A percentile compares a stretch with the other conserved stretches of the same genome.
Evolutionary conservation across 2,888 invertebrate genomes (phyloP).

Genomic region (Drosophila incognita): DNA sequence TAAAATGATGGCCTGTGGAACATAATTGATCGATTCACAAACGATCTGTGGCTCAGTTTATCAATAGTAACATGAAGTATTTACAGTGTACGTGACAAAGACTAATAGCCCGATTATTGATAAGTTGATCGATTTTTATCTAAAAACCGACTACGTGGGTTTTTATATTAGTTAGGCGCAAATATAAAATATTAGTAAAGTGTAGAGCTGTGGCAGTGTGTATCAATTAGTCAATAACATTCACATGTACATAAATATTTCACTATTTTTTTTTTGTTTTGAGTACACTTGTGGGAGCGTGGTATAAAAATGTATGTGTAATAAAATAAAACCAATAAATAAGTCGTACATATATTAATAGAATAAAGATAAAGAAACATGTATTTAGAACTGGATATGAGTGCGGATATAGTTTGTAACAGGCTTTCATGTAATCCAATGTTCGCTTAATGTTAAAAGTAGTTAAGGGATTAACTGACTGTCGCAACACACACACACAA

Average conservation of each 20-base stretch:
- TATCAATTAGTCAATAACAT: slow-evolving; percentile 3
- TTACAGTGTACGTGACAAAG: background rate
- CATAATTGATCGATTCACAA: background rate
- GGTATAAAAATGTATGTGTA: slow-evolving; percentile 4
- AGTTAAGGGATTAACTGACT: slow-evolving; percentile 40
- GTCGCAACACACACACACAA: slow-evolving; percentile 10
- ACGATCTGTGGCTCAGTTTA: background rate
- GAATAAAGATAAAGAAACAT: slow-evolving; percentile 72
- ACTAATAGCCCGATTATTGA: background rate
- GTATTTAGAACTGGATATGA: slow-evolving; percentile 73
- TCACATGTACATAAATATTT: background rate
- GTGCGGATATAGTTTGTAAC: slow-evolving; percentile 69
- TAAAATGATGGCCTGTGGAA: background rate
- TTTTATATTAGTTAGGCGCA: background rate
- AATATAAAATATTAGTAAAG: slow-evolving; percentile 11
- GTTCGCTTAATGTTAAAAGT: slow-evolving; percentile 38
- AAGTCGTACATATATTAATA: slow-evolving; percentile 65
- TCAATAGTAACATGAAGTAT: background rate
- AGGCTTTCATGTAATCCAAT: slow-evolving; percentile 57
- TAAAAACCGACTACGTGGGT: background rate
- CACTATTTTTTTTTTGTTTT: background rate
- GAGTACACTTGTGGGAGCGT: background rate
- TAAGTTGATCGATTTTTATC: slow-evolving; percentile 1
- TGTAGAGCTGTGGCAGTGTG: background rate
- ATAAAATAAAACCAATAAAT: slow-evolving; percentile 50